A percentile compares a stretch with the other conserved stretches of the same genome.
phyloP scores from a whole-genome alignment of 2,888 invertebrate species.

The Drosophila monieri region DNA sequence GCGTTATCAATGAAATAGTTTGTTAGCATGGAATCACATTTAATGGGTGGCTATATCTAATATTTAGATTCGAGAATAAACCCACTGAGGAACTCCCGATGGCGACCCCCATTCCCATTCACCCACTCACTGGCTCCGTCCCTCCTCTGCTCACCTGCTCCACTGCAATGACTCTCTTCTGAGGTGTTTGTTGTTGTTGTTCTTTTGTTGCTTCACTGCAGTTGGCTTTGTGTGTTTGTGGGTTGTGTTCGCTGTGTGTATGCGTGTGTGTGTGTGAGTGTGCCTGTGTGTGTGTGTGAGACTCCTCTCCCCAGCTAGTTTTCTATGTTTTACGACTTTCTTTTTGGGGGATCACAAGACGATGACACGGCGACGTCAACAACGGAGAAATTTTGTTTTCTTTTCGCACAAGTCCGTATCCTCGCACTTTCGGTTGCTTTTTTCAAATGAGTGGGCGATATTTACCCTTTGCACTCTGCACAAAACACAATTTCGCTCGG shows the following conservation, averaged over 20 bases:
- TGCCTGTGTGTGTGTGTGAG: conserved; percentile 37
- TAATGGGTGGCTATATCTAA: neutral
- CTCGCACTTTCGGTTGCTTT: conserved; percentile 3
- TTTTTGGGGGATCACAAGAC: conserved; percentile 74
- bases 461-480: conserved; percentile 56
- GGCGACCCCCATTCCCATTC: conserved; percentile 5
- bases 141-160: conserved; percentile 42
- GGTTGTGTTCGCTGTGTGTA: conserved; percentile 11
- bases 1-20: neutral
- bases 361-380: conserved; percentile 69
- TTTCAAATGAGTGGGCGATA: conserved; percentile 26
- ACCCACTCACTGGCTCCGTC: conserved; percentile 1
- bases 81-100: conserved; percentile 10
- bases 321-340: conserved; percentile 72
- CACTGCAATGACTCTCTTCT: conserved; percentile 39
- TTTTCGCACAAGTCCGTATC: conserved; percentile 3
- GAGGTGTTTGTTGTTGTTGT: conserved; percentile 41
- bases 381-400: conserved; percentile 27
- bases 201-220: conserved; percentile 42
- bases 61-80: neutral
- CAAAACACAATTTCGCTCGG: conserved; percentile 40
- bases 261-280: conserved; percentile 13
- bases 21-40: conserved; percentile 6
- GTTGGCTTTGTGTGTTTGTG: conserved; percentile 20
- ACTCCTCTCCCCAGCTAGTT: conserved; percentile 69